These are phyloP conservation scores for Drosophila mercatorum DNA, from an alignment of 2,888 invertebrate species.

Conservation along the genomic window DNA sequence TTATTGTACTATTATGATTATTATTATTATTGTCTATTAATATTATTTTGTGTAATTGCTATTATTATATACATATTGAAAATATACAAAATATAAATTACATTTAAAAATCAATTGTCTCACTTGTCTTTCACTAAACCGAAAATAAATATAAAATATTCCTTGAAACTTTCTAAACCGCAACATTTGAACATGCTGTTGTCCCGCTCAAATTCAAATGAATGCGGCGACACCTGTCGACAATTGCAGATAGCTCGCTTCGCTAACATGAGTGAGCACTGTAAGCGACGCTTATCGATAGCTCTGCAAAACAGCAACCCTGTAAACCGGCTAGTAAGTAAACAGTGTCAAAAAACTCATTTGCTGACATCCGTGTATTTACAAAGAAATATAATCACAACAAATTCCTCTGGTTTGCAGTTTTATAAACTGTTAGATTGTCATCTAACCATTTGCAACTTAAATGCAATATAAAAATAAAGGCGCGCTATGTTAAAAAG, in stretches of 20 bases:
- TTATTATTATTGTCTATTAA: conserved; percentile 73
- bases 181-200: neutral
- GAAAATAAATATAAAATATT: neutral
- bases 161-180: neutral
- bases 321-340: conserved; percentile 26
- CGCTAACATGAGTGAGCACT: neutral
- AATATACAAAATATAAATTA: conserved; percentile 68
- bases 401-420: too few relatives aligned
- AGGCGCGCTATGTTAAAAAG: neutral
- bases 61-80: conserved; percentile 70
- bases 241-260: neutral
- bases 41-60: conserved; percentile 74
- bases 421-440: neutral
- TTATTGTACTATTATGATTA: conserved; percentile 66
- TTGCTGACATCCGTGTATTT: neutral
- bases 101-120: conserved; percentile 30
- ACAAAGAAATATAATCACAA: neutral
- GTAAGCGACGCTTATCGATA: conserved; percentile 20
- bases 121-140: neutral
- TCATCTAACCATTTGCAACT: neutral
- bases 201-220: neutral
- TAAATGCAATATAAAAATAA: neutral
- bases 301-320: conserved; percentile 11
- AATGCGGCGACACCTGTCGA: conserved; percentile 20
- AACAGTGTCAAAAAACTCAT: neutral